These are phyloP conservation scores for Hirtodrosophila trivittata DNA, from an alignment of 2,888 invertebrate species.

Conservation along the genomic window DNA sequence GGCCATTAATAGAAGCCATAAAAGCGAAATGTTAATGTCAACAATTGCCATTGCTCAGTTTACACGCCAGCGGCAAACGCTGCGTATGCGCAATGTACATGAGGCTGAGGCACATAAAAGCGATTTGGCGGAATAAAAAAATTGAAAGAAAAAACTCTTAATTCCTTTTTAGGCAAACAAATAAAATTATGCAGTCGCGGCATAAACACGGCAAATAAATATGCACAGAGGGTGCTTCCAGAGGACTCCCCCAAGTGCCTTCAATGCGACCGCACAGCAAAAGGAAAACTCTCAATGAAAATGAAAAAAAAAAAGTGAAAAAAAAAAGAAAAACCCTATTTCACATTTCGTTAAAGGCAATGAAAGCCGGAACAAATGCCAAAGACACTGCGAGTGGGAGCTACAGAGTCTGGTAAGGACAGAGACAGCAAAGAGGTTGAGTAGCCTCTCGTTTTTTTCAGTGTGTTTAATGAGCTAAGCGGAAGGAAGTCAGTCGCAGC, in stretches of 20 bases:
- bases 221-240: conserved; percentile 33
- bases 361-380: conserved; percentile 53
- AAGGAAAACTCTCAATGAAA: too few species aligned
- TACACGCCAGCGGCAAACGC: conserved; percentile 12
- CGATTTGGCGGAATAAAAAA: conserved; percentile 67
- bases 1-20: conserved; percentile 27
- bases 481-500: conserved; percentile 79
- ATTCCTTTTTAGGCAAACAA: conserved; percentile 81
- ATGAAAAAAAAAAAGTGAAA: conserved; percentile 36
- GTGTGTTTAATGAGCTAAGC: conserved; percentile 81
- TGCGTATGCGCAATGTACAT: conserved; percentile 53
- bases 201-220: conserved; percentile 75
- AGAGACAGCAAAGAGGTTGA: conserved; percentile 13
- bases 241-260: conserved; percentile 72
- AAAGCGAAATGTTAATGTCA: conserved; percentile 52
- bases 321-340: conserved; percentile 57
- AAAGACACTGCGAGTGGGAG: conserved; percentile 59
- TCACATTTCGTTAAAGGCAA: conserved; percentile 61
- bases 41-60: conserved; percentile 44
- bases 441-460: conserved; percentile 15
- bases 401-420: conserved; percentile 57
- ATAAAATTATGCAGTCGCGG: conserved; percentile 75
- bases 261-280: too few species aligned
- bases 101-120: conserved; percentile 66
- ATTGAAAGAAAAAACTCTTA: conserved; percentile 58